Evolutionary conservation across 2,113 vertebrate genomes (phyloP).

Genomic region (Brachirus orientalis): DNA sequence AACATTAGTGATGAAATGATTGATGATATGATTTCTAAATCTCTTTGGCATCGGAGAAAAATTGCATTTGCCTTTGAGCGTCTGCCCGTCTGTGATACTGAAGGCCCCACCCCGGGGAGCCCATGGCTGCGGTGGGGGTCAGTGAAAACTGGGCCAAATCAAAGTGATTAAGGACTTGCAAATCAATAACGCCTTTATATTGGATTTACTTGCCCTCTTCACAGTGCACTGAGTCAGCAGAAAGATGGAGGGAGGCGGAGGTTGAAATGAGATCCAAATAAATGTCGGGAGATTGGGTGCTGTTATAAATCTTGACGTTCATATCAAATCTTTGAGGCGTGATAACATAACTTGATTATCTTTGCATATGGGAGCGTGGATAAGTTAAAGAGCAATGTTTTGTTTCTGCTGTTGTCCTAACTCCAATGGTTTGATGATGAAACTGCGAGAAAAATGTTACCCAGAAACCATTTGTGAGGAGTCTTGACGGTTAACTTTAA

Average conservation of each 20-base stretch:
- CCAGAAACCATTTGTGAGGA: conserved; percentile 27
- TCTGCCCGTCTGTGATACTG: conserved; percentile 39
- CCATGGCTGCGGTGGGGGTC: conserved; percentile 64
- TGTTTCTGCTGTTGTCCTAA: conserved; percentile 62
- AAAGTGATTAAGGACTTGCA: conserved; percentile 81
- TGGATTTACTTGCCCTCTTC: conserved; percentile 74
- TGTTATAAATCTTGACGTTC: conserved; percentile 68
- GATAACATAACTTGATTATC: conserved; percentile 64
- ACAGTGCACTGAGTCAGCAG: conserved; percentile 75
- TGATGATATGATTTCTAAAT: conserved; percentile 71
- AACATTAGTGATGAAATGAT: conserved; percentile 77
- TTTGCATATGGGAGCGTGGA: conserved; percentile 29
- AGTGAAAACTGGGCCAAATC: conserved; percentile 79
- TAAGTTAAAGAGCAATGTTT: conserved; percentile 21
- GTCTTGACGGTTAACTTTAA: conserved; percentile 24
- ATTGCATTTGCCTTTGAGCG: conserved; percentile 66
- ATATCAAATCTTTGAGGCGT: conserved; percentile 51
- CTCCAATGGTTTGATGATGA: conserved; percentile 38
- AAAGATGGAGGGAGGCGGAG: conserved; percentile 59
- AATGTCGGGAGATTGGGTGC: conserved; percentile 52
- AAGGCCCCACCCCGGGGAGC: conserved; percentile 58
- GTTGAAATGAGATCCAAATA: conserved; percentile 62
- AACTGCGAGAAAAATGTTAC: conserved; percentile 24
- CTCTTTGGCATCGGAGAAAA: conserved; percentile 66
- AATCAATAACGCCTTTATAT: conserved; percentile 84